Evolutionary conservation across 2,113 vertebrate genomes (phyloP), one percentile per base, ranked within the genome.

Genomic region (Hydrochoerus hydrochaeris): DNA sequence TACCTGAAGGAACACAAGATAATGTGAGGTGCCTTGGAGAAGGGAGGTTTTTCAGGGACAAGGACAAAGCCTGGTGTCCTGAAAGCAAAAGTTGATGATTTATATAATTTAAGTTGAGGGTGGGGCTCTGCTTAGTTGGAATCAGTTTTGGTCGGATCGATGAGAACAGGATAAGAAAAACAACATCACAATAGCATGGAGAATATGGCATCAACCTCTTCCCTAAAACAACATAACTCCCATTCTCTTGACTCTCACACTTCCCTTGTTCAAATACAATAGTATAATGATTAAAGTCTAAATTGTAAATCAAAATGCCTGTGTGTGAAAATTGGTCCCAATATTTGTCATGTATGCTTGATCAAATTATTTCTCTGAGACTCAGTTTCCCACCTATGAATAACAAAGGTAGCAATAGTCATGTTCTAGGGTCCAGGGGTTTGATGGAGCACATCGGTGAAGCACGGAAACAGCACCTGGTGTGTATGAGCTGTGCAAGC

Each of bases 1-100:
- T 6, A 80, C 97, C 97, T 97, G 44, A n/a, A 22, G 19, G 35
- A 80, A 96, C 32, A 95, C 38, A 80, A 93, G 38, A 60, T 13
- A 63, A 88, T 22, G 32, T 4, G 30, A 2, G 38, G 24, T 46
- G 44, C 14, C 4, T 26, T 38, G 87, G n/a, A 75, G 41, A 2
- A 35, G 30, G 30, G 19, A 62, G 17, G 1, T 10, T 44, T 44
- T 80, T 95, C n/a, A 41, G n/a, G 6, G 57, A 41, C 24, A 71
- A 46, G 3, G 46, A 38, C 58, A 7, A 10, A 8, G 24, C 30
- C 0, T 57, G n/a, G 57, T 11, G 3, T 87, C 19, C 30, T 28
- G 46, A 30, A 44, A 46, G 49, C 28, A 38, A 12, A 95, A 93
- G 52, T 49, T 19, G 35, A 16, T 60, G 35, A 22, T 24, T 22